phyloP scores from a whole-genome alignment of 2,888 invertebrate species.

The Cremastinae sp. region DNA sequence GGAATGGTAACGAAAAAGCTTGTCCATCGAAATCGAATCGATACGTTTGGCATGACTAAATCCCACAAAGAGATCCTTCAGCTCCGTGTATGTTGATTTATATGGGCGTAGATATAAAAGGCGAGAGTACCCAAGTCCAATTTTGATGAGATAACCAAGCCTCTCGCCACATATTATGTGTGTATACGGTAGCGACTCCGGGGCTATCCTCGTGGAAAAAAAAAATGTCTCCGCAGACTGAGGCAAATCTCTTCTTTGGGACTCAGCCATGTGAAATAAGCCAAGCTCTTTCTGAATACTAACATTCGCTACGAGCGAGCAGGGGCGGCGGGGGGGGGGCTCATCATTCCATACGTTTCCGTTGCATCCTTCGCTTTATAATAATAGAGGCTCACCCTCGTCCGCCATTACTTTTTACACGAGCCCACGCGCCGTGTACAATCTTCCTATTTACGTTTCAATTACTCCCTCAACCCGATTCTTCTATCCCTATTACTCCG shows the following conservation, averaged over 20 bases:
- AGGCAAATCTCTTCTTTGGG: constrained; percentile 79
- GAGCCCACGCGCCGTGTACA: neutral
- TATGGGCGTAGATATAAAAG: constrained; percentile 55
- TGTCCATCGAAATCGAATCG: constrained; percentile 71
- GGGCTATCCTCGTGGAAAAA: constrained; percentile 65
- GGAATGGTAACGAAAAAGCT: constrained; percentile 54
- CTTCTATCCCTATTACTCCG: neutral
- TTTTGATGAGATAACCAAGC: constrained; percentile 78
- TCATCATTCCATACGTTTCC: constrained; percentile 64
- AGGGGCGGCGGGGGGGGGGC: constrained; percentile 65
- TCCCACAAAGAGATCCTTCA: constrained; percentile 77
- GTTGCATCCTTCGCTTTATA: constrained; percentile 62
- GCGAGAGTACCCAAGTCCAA: constrained; percentile 72
- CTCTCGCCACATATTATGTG: constrained; percentile 74
- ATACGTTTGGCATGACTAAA: constrained; percentile 72
- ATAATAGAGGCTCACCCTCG: constrained; percentile 47
- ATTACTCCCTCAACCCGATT: constrained; percentile 49
- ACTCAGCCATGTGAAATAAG: constrained; percentile 79
- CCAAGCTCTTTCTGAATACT: constrained; percentile 78
- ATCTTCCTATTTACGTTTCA: constrained; percentile 58
- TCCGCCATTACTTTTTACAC: constrained; percentile 50
- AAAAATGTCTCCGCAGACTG: constrained; percentile 69
- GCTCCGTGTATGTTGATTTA: constrained; percentile 49
- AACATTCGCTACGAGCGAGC: constrained; percentile 72
- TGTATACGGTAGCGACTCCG: constrained; percentile 65